Evolutionary conservation across 2,113 vertebrate genomes (phyloP).

Genomic region (Syngnathus scovelli): DNA sequence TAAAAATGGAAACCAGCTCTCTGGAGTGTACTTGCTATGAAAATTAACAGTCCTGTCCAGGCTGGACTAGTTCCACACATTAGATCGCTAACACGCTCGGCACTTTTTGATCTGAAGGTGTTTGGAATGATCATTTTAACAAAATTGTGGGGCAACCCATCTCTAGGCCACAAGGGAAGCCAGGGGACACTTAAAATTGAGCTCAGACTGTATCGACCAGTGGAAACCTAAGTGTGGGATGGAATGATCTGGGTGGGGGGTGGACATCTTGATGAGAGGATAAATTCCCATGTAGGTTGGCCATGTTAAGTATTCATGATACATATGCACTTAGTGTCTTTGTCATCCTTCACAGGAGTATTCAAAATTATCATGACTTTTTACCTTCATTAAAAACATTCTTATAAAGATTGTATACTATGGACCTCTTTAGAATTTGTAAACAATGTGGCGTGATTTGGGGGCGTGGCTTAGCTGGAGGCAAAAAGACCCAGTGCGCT

Average conservation of each 20-base stretch:
- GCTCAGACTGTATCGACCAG: not conserved
- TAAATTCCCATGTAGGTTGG: not conserved
- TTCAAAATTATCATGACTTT: not conserved
- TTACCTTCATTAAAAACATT: not conserved
- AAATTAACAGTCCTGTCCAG: conserved; percentile 11
- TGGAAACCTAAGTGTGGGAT: not conserved
- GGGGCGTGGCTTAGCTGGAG: too few species aligned
- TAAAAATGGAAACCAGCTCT: conserved; percentile 30
- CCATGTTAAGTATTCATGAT: not conserved
- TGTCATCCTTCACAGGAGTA: conserved; percentile 5
- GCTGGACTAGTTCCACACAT: conserved; percentile 21
- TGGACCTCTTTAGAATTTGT: too few species aligned
- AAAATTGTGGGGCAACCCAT: conserved; percentile 3
- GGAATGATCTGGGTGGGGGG: not conserved
- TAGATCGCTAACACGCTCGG: conserved; percentile 12
- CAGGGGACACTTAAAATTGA: not conserved
- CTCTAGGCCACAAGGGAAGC: not conserved
- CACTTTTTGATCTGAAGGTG: conserved; percentile 29
- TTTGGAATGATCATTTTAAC: conserved; percentile 40
- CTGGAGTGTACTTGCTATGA: conserved; percentile 13
- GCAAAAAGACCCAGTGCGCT: too few species aligned
- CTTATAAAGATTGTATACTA: too few species aligned
- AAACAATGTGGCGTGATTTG: too few species aligned
- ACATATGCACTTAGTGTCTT: not conserved
- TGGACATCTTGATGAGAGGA: not conserved